A percentile compares a stretch with the other conserved stretches of the same genome.
phyloP scores from a whole-genome alignment of 2,113 vertebrate species.

The Falcunculus frontatus region DNA sequence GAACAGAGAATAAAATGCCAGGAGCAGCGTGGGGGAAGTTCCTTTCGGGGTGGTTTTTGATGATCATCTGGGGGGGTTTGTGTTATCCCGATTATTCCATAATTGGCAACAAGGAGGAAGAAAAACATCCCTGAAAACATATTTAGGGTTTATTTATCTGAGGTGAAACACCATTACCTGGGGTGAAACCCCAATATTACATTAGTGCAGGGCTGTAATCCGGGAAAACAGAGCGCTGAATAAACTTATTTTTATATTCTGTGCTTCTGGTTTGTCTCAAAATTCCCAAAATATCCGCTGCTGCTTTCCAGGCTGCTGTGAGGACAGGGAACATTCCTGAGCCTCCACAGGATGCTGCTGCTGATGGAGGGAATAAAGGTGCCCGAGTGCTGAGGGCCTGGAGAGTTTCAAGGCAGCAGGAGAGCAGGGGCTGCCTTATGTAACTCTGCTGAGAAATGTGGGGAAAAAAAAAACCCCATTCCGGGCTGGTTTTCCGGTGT shows the following conservation, averaged over 20 bases:
- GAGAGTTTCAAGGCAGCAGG: background rate
- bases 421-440: background rate
- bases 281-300: background rate
- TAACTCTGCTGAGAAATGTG: background rate
- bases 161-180: background rate
- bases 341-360: background rate
- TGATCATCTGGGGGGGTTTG: background rate
- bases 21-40: background rate
- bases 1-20: rapidly evolving
- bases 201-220: rapidly evolving
- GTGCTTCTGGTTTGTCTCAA: background rate
- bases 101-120: background rate
- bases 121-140: background rate
- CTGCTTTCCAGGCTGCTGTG: background rate
- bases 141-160: background rate
- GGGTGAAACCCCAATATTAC: background rate
- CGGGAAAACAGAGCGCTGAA: no score
- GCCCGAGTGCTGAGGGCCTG: background rate
- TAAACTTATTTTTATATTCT: rapidly evolving
- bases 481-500: background rate
- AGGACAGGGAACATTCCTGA: background rate
- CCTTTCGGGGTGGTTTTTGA: background rate
- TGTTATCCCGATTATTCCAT: background rate
- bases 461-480: background rate
- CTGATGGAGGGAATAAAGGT: background rate